Base-by-base conservation (phyloP, 2,113 vertebrate species). In the Sorex araneus region DNA sequence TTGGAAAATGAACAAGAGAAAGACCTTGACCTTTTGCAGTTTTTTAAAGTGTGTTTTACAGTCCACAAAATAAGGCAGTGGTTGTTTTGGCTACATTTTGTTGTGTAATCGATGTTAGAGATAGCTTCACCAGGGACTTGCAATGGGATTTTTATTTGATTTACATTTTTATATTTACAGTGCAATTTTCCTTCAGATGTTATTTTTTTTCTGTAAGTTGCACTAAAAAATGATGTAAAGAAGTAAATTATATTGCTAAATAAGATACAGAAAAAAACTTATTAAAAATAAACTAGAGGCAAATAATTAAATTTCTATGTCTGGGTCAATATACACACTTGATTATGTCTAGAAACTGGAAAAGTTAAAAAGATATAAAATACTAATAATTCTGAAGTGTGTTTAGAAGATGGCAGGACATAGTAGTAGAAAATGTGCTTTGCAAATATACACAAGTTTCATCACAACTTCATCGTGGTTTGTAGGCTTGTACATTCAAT, bases 131-230 rank as follows among this genome's bases (percentile, higher is more conserved):
- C 69, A 89, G 74, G 89, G 91, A 93, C 89, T 92, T 3, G 18
- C 74, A 87, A 76, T 47, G 54, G 50, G 70, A 92, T 94, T 95
- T 94, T 95, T 87, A 95, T 95, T 96, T 89, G 83, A 97, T 96
- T 97, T 95, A 95, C 86, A 93, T 94, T 94, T 90, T 96, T 92
- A 97, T 74, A 96, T 96, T 96, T 93, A 92, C 73, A 87, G 80
- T 92, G 96, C 88, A 96, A 92, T 95, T 94, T 96, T 94, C 86
- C 91, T 86, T 88, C 57, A 84, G 75, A 75, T 89, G 80, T 78
- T 89, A 92, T 95, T 95, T 95, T 40, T 40, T 93, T 96, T 88
- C 91, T 95, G 77, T 93, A 96, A 89, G 47, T 93, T 92, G 9
- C 47, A 87, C 77, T 86, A 89, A 89, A 89, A 94, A 93, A 92